These are phyloP conservation scores for Trematocara unimaculatum DNA, from an alignment of 2,113 vertebrate species.

Conservation along the genomic window DNA sequence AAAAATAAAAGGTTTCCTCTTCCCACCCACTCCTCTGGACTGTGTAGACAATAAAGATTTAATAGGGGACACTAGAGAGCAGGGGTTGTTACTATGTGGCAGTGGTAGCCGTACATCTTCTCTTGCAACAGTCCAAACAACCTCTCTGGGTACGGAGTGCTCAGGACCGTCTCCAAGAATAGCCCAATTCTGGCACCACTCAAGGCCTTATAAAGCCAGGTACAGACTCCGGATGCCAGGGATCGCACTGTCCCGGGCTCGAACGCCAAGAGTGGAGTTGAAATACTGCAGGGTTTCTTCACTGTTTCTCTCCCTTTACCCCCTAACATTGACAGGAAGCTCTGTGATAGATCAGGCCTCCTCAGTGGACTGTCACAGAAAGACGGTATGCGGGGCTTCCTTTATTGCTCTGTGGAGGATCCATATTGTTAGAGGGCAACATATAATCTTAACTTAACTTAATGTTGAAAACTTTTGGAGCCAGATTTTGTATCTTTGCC, in stretches of 20 bases:
- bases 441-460: background rate
- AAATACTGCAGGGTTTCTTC: constrained; percentile 31
- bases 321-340: constrained; percentile 37
- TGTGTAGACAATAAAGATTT: constrained; percentile 40
- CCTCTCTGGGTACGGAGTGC: constrained; percentile 24
- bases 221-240: constrained; percentile 47
- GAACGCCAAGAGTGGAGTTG: background rate
- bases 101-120: constrained; percentile 9
- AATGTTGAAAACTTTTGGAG: background rate
- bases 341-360: constrained; percentile 39
- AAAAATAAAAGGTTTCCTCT: background rate
- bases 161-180: constrained; percentile 45
- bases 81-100: background rate
- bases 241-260: constrained; percentile 7
- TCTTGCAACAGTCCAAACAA: constrained; percentile 51
- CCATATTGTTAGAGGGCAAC: background rate
- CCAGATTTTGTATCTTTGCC: background rate
- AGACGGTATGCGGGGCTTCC: background rate
- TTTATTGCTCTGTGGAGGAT: background rate
- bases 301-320: constrained; percentile 2
- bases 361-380: background rate
- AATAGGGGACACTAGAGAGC: background rate
- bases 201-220: constrained; percentile 64
- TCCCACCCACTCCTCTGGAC: background rate
- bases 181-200: constrained; percentile 30